These are phyloP conservation scores for Tragopan temminckii DNA, from an alignment of 2,797 vertebrate genomes.

Conservation along the genomic window DNA sequence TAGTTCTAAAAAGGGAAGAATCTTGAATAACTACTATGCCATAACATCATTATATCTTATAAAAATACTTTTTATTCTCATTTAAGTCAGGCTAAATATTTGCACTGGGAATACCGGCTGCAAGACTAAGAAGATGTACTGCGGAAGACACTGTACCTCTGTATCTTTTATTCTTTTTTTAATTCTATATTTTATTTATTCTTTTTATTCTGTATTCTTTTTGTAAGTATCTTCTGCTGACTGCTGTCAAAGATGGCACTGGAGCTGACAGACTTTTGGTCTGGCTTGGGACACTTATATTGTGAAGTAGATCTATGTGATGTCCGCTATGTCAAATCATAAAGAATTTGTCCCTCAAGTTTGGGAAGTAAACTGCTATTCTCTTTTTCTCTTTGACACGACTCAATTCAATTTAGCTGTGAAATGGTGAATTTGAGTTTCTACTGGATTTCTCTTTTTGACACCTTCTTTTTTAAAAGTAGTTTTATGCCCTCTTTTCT, in stretches of 20 bases:
- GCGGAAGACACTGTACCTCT: neutral
- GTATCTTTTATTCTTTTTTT: neutral
- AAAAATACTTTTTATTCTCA: neutral
- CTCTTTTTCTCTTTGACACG: neutral
- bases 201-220: constrained; percentile 6
- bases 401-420: neutral
- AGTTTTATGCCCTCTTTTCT: neutral
- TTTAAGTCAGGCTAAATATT: constrained; percentile 4
- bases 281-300: neutral
- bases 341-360: neutral
- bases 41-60: neutral
- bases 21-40: neutral
- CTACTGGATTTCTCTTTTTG: neutral
- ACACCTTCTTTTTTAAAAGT: neutral
- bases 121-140: neutral
- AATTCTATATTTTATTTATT: neutral
- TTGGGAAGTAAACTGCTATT: neutral
- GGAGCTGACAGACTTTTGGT: neutral
- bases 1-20: neutral
- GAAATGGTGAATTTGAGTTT: neutral
- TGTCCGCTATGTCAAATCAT: neutral
- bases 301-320: neutral
- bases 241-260: neutral
- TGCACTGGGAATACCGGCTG: neutral
- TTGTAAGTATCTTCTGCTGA: neutral